Conservation (phyloP, 2,888 invertebrate genomes). For the Caenorhabditis macrosperma region DNA sequence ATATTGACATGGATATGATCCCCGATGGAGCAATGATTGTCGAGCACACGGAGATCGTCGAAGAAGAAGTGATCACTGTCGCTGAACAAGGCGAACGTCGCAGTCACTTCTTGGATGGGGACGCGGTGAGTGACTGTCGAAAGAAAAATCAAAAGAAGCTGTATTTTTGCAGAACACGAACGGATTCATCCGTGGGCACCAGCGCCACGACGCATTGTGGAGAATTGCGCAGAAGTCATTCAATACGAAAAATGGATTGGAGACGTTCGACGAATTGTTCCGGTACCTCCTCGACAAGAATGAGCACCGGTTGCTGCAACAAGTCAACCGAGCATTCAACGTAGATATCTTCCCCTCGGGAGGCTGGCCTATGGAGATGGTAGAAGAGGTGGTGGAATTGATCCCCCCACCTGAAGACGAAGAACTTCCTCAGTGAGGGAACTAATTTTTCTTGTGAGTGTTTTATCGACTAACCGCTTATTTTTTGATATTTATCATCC, state of each 20-base stretch:
- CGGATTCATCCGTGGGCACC: constrained; percentile 44
- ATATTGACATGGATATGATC: constrained; percentile 24
- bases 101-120: too few relatives aligned
- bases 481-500: too few relatives aligned
- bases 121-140: too few relatives aligned
- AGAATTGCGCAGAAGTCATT: constrained; percentile 50
- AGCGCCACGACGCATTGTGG: constrained; percentile 56
- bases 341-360: constrained; percentile 27
- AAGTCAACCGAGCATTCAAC: constrained; percentile 45
- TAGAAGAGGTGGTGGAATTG: neutral
- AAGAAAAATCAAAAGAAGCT: too few relatives aligned
- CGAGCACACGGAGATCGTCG: constrained; percentile 23
- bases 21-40: constrained; percentile 29
- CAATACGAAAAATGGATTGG: constrained; percentile 42
- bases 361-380: neutral
- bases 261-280: constrained; percentile 66
- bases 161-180: constrained; percentile 6
- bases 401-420: too few relatives aligned
- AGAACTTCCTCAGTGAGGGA: too few relatives aligned
- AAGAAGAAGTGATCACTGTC: too few relatives aligned
- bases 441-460: too few relatives aligned
- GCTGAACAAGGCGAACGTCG: too few relatives aligned
- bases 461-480: too few relatives aligned
- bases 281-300: constrained; percentile 62
- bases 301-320: constrained; percentile 59